Percentiles rank a stretch among this genome's conserved stretches.
Evolutionary conservation across 1,140 invertebrate genomes (phyloP).

Genomic region (Cotesia vestalis): DNA sequence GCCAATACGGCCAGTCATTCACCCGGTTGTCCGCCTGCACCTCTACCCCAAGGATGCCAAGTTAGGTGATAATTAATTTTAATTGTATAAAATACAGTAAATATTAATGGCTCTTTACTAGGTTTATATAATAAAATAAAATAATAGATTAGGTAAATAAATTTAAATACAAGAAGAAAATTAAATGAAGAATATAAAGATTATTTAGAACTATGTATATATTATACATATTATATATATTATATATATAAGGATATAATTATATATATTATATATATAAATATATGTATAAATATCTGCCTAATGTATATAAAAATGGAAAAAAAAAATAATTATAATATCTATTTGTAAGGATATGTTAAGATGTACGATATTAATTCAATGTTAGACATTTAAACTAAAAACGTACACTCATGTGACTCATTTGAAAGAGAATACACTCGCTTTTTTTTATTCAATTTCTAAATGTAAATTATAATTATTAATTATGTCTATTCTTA

Average conservation of each 20-base stretch:
- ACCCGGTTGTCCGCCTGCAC: slow-evolving; percentile 65
- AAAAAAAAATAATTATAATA: neutral
- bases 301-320: slow-evolving; percentile 42
- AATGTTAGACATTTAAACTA: slow-evolving; percentile 40
- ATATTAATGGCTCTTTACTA: slow-evolving; percentile 48
- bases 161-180: slow-evolving; percentile 10
- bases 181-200: slow-evolving; percentile 34
- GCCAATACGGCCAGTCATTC: slow-evolving; percentile 49
- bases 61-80: slow-evolving; percentile 83
- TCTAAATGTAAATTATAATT: slow-evolving; percentile 56
- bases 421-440: slow-evolving; percentile 43
- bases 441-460: slow-evolving; percentile 24
- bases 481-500: neutral
- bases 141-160: neutral
- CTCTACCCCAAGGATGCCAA: slow-evolving; percentile 82
- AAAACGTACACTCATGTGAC: slow-evolving; percentile 45
- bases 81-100: slow-evolving; percentile 64
- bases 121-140: slow-evolving; percentile 28
- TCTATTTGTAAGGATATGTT: slow-evolving; percentile 29
- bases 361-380: slow-evolving; percentile 47
- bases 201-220: slow-evolving; percentile 48
- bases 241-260: slow-evolving; percentile 38
- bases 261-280: slow-evolving; percentile 33
- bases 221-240: slow-evolving; percentile 40
- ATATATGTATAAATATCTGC: slow-evolving; percentile 48